Evolutionary conservation across 2,797 vertebrate genomes (phyloP), one percentile per base, ranked within the genome.

Genomic region (Meda fulgida): DNA sequence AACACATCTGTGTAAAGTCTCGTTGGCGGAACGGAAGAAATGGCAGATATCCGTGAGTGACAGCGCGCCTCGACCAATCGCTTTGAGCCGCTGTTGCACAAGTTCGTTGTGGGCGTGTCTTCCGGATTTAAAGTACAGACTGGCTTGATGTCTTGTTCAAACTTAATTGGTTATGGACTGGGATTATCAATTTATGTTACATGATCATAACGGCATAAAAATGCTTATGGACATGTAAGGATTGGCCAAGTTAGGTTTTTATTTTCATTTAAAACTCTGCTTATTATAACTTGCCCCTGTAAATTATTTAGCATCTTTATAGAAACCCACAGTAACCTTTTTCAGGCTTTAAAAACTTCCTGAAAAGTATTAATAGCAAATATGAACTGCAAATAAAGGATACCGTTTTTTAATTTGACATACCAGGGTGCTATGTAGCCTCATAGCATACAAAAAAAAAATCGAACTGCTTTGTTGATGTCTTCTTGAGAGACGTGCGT

Each of bases 21-120:
- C 75, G 66, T 75, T 73, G 66, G 60, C 58, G 69, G 89, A 91
- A 90, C 93, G 93, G 94, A 95, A 95, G 90, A 89, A 87, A 83
- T 85, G 88, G 84, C 1, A 23, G 78, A 73, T 19, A 53, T 84
- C 89, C 70, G 89, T 91, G 91, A 92, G 90, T 89, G 93, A 92
- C 94, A 90, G 92, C 69, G 29, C 53, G 19, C n/a, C 5, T 18
- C 70, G 90, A 85, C 93, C 88, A 93, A 95, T 93, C 92, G 84
- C 55, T 0, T 67, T 29, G 77, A 23, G 77, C 87, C 84, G 51
- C 83, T 81, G 81, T 65, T 36, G 88, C 53, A 36, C 2, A 11
- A 1, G 31, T 80, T 80, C 83, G 69, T 8, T 21, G 85, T 83
- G 90, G 94, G 95, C 92, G 93, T 89, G 92, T 83, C 78, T 88